phyloP scores from a whole-genome alignment of 2,113 vertebrate genomes.

The Laticauda colubrina region DNA sequence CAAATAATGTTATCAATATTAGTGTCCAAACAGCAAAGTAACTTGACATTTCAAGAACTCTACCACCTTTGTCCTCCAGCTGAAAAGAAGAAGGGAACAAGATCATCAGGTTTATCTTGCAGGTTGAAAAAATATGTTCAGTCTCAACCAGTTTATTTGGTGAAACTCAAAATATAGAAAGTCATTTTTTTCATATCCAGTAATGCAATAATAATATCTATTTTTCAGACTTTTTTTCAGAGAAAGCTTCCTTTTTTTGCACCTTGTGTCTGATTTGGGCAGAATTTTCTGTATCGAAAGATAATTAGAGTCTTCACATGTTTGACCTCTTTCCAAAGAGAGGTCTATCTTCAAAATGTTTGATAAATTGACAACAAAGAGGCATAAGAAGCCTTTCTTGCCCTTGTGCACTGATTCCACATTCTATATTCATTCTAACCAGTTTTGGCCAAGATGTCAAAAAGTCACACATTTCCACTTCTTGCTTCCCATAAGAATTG shows the following conservation, averaged over 20 bases:
- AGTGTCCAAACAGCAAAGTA: slow-evolving; percentile 15
- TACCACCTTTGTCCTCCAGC: neutral
- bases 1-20: neutral
- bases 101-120: slow-evolving; percentile 9
- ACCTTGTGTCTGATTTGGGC: slow-evolving; percentile 87
- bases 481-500: slow-evolving; percentile 69
- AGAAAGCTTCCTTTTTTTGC: slow-evolving; percentile 70
- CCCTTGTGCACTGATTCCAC: slow-evolving; percentile 85
- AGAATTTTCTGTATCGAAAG: slow-evolving; percentile 83
- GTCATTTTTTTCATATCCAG: slow-evolving; percentile 1
- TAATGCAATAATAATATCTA: neutral
- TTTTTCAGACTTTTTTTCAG: slow-evolving; percentile 69
- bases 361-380: slow-evolving; percentile 84
- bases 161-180: neutral
- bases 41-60: neutral
- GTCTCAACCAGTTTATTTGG: neutral
- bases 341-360: slow-evolving; percentile 81
- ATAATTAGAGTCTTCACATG: slow-evolving; percentile 82
- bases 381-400: slow-evolving; percentile 85
- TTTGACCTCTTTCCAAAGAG: slow-evolving; percentile 85
- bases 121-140: neutral
- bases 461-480: slow-evolving; percentile 51
- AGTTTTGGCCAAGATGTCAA: slow-evolving; percentile 67
- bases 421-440: slow-evolving; percentile 70
- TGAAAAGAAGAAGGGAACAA: neutral